These are phyloP conservation scores for Tetanocera ferruginea DNA, from an alignment of 2,888 invertebrate species.

Conservation along the genomic window DNA sequence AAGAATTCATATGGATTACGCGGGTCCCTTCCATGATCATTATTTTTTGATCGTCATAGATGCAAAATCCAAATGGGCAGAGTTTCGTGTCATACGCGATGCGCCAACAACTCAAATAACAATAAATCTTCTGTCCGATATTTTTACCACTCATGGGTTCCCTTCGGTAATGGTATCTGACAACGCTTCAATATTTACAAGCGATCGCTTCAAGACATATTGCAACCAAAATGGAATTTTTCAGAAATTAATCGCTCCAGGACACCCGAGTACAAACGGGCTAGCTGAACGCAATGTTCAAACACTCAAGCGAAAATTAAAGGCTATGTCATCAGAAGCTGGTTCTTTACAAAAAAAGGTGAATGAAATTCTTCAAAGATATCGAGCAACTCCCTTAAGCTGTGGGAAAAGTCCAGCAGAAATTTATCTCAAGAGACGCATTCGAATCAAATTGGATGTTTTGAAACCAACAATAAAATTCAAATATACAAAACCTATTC, in stretches of 20 bases:
- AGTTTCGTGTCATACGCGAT: background rate
- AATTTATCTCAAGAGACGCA: constrained; percentile 37
- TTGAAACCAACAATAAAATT: constrained; percentile 31
- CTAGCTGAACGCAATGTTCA: constrained; percentile 34
- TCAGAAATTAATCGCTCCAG: constrained; percentile 34
- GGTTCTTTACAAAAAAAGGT: constrained; percentile 35
- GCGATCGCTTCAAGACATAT: constrained; percentile 9
- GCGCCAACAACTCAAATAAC: constrained; percentile 33
- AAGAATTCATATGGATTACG: constrained; percentile 17
- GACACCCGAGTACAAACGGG: constrained; percentile 24
- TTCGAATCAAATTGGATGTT: constrained; percentile 39
- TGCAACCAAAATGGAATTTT: constrained; percentile 5
- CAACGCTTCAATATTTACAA: constrained; percentile 38
- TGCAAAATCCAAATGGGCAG: constrained; percentile 40
- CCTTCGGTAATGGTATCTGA: constrained; percentile 32
- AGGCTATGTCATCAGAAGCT: constrained; percentile 39
- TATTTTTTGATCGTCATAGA: constrained; percentile 38
- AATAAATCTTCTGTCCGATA: constrained; percentile 31
- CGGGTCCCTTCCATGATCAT: constrained; percentile 28
- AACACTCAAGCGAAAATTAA: constrained; percentile 41
- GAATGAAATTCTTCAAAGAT: constrained; percentile 40
- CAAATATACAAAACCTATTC: constrained; percentile 22
- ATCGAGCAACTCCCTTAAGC: constrained; percentile 39
- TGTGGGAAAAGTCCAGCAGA: constrained; percentile 43
- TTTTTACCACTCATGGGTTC: constrained; percentile 39